phyloP scores from a whole-genome alignment of 1,140 invertebrate species.

The Chrysomallon squamiferum region DNA sequence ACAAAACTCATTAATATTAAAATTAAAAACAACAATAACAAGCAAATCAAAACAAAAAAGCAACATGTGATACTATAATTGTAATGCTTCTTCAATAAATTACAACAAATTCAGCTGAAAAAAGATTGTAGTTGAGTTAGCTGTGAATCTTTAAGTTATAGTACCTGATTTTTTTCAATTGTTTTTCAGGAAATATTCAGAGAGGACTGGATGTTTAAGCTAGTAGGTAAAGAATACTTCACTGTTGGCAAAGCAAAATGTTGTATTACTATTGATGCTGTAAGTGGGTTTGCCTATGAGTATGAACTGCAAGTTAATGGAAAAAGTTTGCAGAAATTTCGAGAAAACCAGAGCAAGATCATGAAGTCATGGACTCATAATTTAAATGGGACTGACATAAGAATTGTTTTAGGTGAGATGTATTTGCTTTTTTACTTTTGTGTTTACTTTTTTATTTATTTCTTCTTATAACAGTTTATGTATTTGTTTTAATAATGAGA shows the following conservation, averaged over 20 bases:
- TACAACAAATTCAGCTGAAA: no score
- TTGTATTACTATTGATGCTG: constrained; percentile 75
- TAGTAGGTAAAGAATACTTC: constrained; percentile 79
- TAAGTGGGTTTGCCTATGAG: constrained; percentile 80
- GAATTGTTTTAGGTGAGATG: constrained; percentile 76
- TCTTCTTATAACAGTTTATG: no score
- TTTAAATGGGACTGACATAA: constrained; percentile 57
- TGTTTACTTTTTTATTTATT: no score
- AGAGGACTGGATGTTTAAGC: constrained; percentile 87
- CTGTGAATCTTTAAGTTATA: no score
- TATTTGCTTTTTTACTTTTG: neutral
- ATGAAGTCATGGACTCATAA: constrained; percentile 71
- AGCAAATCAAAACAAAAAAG: no score
- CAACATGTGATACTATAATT: no score
- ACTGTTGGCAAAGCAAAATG: constrained; percentile 67
- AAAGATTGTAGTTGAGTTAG: no score
- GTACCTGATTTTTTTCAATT: no score
- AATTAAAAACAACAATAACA: no score
- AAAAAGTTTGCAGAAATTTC: constrained; percentile 78
- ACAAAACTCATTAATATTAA: no score
- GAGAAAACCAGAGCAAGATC: constrained; percentile 76
- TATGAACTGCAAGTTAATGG: constrained; percentile 74
- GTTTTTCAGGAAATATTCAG: constrained; percentile 81
- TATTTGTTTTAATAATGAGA: no score
- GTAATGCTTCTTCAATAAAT: no score